Base-by-base conservation (phyloP, 2,113 vertebrate genomes). In the Hydrochoerus hydrochaeris region DNA sequence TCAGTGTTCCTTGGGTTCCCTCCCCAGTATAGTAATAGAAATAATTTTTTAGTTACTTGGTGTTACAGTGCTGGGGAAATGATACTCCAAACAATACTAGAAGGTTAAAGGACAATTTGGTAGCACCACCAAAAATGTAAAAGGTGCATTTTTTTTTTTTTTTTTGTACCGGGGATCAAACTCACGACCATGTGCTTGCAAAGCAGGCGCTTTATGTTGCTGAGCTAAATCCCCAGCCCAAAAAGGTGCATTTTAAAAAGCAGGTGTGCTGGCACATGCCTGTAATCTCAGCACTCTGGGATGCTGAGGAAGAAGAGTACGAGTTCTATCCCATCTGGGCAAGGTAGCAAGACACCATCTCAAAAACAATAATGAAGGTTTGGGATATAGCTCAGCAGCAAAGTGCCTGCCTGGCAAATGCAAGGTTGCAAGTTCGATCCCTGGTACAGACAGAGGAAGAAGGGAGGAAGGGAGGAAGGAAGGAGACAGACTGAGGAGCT, bases 91-190 rank as follows among this genome's bases (percentile, higher is more conserved):
- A 62, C 7, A 83, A 80, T 38, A 85, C 38, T 13, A 85, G 80
- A 92, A 46, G 28, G 57, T 26, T 71, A 19, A 80, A 26, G 44
- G n/a, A 85, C 78, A 89, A 95, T 52, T 52, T 89, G 30, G 22
- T 49, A 92, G 73, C 38, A 35, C 35, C 38, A 52, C 52, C 54
- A 93, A 85, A 93, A 95, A 81, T 73, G 7, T 90, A 65, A 95
- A 92, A 41, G n/a, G 77, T 69, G 13, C 26, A 30, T 92, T 92
- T 12, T 71, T 71, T 46, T 46, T 46, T 46, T 46, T 46, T 46
- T 46, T 46, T 46, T 46, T 46, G 46, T 46, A 46, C 46, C 46
- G 46, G 46, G 46, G 46, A 46, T 46, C 46, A 46, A 46, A 46
- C 46, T 46, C 46, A 46, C 4, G 46, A 46, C 46, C 46, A 5